phyloP scores from a whole-genome alignment of 2,888 invertebrate genomes.

The Syritta pipiens region DNA sequence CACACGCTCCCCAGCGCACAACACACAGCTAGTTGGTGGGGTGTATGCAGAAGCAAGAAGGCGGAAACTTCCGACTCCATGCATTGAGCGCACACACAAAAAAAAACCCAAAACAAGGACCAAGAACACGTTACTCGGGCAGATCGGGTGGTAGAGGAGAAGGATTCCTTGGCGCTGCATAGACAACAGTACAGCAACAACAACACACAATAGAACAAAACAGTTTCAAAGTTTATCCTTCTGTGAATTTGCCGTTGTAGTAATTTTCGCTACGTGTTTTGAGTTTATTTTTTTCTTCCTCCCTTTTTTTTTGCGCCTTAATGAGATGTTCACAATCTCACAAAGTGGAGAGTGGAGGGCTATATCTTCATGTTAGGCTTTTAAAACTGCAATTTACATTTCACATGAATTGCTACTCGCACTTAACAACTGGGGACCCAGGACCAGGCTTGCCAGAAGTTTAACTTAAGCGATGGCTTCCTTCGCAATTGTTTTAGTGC shows the following conservation, averaged over 20 bases:
- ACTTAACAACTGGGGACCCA: conserved; percentile 27
- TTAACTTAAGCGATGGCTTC: conserved; percentile 20
- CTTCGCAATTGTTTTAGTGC: conserved; percentile 21
- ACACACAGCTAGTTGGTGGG: conserved; percentile 34
- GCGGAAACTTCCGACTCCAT: conserved; percentile 48
- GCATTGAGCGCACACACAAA: conserved; percentile 31
- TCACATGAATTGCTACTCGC: conserved; percentile 61
- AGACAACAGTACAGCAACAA: conserved; percentile 19
- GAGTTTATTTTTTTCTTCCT: conserved; percentile 14
- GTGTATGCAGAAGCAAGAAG: conserved; percentile 37
- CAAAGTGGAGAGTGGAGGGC: conserved; percentile 53
- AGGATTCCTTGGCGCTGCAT: conserved; percentile 8
- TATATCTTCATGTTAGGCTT: conserved; percentile 60
- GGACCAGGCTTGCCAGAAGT: not conserved
- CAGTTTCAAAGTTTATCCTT: conserved; percentile 62
- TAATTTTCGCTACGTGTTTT: conserved; percentile 60
- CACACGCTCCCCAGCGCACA: conserved; percentile 24
- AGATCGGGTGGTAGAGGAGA: too few species aligned
- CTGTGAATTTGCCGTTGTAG: conserved; percentile 65
- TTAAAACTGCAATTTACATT: conserved; percentile 62
- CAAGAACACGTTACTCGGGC: not conserved
- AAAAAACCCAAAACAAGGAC: conserved; percentile 29
- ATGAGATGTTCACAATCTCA: conserved; percentile 66
- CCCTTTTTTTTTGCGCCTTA: conserved; percentile 39
- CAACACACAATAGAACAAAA: conserved; percentile 3